Evolutionary conservation across 2,888 invertebrate species (phyloP).

Genomic region (Watsonalla cultraria): DNA sequence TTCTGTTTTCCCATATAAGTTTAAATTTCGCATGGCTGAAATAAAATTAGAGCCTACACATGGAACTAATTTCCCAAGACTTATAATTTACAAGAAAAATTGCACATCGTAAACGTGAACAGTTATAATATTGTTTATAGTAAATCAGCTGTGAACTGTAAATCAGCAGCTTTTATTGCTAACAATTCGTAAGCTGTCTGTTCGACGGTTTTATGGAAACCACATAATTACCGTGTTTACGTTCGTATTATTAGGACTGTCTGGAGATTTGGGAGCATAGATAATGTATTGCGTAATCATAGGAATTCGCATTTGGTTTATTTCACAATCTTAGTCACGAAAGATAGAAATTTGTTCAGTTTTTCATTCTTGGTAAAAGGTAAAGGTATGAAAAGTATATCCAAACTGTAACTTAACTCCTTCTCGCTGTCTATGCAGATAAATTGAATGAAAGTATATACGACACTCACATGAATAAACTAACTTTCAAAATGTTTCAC

Average conservation of each 20-base stretch:
- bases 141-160: conserved; percentile 45
- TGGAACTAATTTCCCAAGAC: neutral
- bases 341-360: too few relatives aligned
- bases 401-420: too few relatives aligned
- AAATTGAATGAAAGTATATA: too few relatives aligned
- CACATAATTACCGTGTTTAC: conserved; percentile 40
- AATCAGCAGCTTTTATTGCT: conserved; percentile 46
- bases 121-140: conserved; percentile 14
- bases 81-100: neutral
- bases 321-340: neutral
- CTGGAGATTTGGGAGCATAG: neutral
- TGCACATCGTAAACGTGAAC: neutral
- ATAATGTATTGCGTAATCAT: neutral
- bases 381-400: too few relatives aligned
- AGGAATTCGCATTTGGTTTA: neutral
- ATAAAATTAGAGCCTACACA: too few relatives aligned
- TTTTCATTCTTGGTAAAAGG: too few relatives aligned
- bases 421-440: too few relatives aligned
- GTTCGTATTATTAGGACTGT: conserved; percentile 10
- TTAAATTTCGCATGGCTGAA: too few relatives aligned
- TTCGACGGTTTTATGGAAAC: conserved; percentile 30
- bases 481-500: too few relatives aligned
- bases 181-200: conserved; percentile 37
- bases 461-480: too few relatives aligned
- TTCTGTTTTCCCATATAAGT: too few relatives aligned